Evolutionary conservation across 1,140 invertebrate species (phyloP).

Genomic region (Eumaeus atala): DNA sequence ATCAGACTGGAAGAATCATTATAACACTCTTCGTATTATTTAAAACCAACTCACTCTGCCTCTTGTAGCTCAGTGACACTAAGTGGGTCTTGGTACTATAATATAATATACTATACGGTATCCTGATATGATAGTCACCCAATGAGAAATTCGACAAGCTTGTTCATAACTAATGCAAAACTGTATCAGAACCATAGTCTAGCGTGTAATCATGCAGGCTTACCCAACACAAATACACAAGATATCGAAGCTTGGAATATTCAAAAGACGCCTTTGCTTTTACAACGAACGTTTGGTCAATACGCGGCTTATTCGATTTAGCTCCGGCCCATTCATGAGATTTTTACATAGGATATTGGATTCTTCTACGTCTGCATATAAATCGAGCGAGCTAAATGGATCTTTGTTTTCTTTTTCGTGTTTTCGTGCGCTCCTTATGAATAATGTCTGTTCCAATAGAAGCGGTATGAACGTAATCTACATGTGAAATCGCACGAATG

Average conservation of each 20-base stretch:
- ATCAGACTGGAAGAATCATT: too few species aligned
- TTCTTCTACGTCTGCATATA: constrained; percentile 39
- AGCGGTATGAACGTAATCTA: constrained; percentile 3
- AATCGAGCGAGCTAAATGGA: constrained; percentile 24
- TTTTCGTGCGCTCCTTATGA: constrained; percentile 9
- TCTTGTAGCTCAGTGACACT: too few species aligned
- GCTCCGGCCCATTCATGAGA: constrained; percentile 23
- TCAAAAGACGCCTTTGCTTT: constrained; percentile 6
- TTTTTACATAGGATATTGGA: constrained; percentile 48
- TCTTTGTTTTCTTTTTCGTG: constrained; percentile 11
- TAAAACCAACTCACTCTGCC: too few species aligned
- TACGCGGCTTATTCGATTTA: constrained; percentile 31
- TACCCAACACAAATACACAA: neutral
- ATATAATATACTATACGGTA: too few species aligned
- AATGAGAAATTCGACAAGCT: too few species aligned
- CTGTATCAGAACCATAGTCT: too few species aligned
- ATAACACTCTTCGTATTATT: too few species aligned
- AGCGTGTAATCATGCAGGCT: too few species aligned
- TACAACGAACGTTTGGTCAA: constrained; percentile 25
- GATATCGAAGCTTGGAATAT: constrained; percentile 17
- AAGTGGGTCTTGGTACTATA: too few species aligned
- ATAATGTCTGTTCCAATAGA: constrained; percentile 9
- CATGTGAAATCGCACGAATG: constrained; percentile 7
- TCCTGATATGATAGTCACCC: too few species aligned
- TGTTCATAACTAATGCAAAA: too few species aligned